phyloP scores from a whole-genome alignment of 1,140 invertebrate species.

The Brachionus plicatilis region DNA sequence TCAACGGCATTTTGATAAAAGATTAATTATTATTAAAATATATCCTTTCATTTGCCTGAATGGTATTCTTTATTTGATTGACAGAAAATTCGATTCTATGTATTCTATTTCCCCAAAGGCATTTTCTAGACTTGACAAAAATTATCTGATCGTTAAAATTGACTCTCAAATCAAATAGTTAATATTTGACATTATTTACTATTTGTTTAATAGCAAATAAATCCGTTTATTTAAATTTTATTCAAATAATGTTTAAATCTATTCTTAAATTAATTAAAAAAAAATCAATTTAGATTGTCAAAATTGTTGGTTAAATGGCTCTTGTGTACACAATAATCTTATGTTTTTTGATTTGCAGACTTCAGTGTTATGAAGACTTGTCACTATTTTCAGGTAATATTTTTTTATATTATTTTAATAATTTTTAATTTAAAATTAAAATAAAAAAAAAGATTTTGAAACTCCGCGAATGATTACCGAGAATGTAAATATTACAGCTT shows the following conservation, averaged over 20 bases:
- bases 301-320: neutral
- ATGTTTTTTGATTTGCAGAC: neutral
- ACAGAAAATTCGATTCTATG: neutral
- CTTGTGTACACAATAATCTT: neutral
- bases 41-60: neutral
- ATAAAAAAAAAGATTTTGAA: neutral
- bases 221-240: slow-evolving; percentile 11
- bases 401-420: too few species aligned
- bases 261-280: neutral
- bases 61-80: neutral
- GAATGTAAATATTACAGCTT: neutral
- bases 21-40: neutral
- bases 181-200: slow-evolving; percentile 20
- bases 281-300: neutral
- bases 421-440: neutral
- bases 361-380: neutral
- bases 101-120: neutral
- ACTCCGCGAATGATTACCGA: neutral
- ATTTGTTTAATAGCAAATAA: neutral
- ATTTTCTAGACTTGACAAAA: neutral
- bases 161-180: neutral
- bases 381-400: neutral
- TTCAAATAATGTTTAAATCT: neutral
- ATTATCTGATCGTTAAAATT: slow-evolving; percentile 19
- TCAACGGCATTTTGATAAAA: neutral